Conservation (phyloP, 2,888 invertebrate genomes). For the Lypha dubia region DNA sequence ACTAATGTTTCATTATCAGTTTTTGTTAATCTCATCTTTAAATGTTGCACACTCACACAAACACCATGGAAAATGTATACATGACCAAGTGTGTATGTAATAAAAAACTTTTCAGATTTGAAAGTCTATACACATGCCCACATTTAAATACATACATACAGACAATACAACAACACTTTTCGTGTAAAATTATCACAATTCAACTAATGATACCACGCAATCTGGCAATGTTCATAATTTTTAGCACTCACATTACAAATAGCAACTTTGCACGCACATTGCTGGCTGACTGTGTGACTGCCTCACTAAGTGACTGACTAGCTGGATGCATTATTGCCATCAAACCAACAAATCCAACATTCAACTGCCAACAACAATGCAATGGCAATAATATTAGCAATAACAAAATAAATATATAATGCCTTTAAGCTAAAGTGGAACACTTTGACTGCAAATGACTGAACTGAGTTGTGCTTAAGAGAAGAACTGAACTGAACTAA, state of each 20-base stretch:
- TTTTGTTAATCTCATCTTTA: slow-evolving; percentile 55
- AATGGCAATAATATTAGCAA: slow-evolving; percentile 22
- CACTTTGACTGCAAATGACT: slow-evolving; percentile 62
- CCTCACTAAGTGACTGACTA: background rate
- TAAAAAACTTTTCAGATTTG: slow-evolving; percentile 2
- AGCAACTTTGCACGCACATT: slow-evolving; percentile 70
- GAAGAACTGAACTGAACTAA: slow-evolving; percentile 16
- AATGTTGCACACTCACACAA: slow-evolving; percentile 31
- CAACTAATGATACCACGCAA: slow-evolving; percentile 72
- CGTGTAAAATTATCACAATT: slow-evolving; percentile 71
- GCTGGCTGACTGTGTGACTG: slow-evolving; percentile 2
- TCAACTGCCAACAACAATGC: background rate
- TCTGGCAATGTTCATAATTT: slow-evolving; percentile 71
- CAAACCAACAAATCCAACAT: slow-evolving; percentile 1
- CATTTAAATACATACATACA: background rate
- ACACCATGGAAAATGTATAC: background rate
- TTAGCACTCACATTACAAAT: slow-evolving; percentile 71
- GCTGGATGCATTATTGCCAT: slow-evolving; percentile 27
- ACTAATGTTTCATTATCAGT: slow-evolving; percentile 62
- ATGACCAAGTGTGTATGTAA: background rate
- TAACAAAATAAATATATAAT: slow-evolving; percentile 56
- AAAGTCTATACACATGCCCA: background rate
- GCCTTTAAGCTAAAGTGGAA: slow-evolving; percentile 67
- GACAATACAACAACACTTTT: slow-evolving; percentile 48
- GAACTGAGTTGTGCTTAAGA: slow-evolving; percentile 16